Evolutionary conservation across 2,113 vertebrate genomes (phyloP), one percentile per base, ranked within the genome.

Genomic region (Cololabis saira): DNA sequence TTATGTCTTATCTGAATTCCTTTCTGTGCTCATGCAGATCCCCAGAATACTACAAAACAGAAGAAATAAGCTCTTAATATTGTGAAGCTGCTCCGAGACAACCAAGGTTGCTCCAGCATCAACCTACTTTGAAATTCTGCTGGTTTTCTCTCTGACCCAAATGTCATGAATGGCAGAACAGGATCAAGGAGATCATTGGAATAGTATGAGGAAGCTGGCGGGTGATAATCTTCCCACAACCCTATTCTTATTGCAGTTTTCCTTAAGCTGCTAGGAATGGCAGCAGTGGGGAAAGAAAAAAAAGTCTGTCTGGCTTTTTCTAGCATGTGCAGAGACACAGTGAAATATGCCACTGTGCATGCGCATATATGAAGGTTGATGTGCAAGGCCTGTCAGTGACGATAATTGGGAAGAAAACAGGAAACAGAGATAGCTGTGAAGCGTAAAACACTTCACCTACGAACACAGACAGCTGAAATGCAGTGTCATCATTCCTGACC

Each of bases 401-500:
- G 55, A 64, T 76, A 71, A 85, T 53, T 48, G 50, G 30, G 44
- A 33, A 49, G 30, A 64, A 82, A 83, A 64, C 21, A 44, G 37
- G 30, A 44, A 63, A 27, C 6, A 7, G 33, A 37, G 33, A 41
- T 24, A 10, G 53, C 65, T 18, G 58, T 55, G 66, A 62, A 64
- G 64, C 77, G 71, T 50, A 47, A 56, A 71, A 67, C 65, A 74
- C 69, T 19, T 82, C 70, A 76, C 61, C 77, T 54, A 59, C 58
- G 69, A 81, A 72, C 61, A 30, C 61, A 53, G 73, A 50, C 74
- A 54, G 40, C 62, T 54, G 78, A 81, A 83, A 79, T 74, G 87
- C 87, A 74, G 74, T 58, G 75, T 90, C 89, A 90, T 88, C 86
- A 86, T 89, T 89, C 67, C 81, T 78, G 80, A 70, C 78, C 82